phyloP scores from a whole-genome alignment of 2,888 invertebrate genomes.

The Congeria kusceri region DNA sequence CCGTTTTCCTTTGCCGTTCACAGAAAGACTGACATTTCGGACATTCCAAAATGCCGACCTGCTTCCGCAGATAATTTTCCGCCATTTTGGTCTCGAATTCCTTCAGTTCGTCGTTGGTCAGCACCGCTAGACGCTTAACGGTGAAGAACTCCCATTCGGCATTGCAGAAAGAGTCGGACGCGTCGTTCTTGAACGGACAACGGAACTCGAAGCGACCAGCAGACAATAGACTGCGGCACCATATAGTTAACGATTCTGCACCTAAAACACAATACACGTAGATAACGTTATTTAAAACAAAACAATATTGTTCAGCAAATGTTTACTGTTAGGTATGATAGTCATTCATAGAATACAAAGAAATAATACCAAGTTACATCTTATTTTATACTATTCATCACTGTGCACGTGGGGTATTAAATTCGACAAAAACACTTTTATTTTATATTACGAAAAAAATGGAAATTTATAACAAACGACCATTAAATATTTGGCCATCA shows the following conservation, averaged over 20 bases:
- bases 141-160: constrained; percentile 61
- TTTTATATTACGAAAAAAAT: too few species aligned
- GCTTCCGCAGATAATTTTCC: constrained; percentile 60
- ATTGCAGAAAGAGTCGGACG: constrained; percentile 51
- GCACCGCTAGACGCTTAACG: constrained; percentile 56
- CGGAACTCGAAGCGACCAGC: constrained; percentile 57
- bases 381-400: too few species aligned
- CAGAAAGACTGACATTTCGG: constrained; percentile 59
- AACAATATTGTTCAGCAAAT: too few species aligned
- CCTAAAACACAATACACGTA: constrained; percentile 37
- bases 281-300: too few species aligned
- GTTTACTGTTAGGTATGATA: too few species aligned
- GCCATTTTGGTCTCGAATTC: constrained; percentile 66
- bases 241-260: constrained; percentile 66
- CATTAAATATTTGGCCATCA: too few species aligned
- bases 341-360: too few species aligned
- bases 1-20: constrained; percentile 41
- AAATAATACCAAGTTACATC: too few species aligned
- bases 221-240: constrained; percentile 55
- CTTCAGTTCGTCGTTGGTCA: constrained; percentile 55
- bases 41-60: constrained; percentile 62
- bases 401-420: too few species aligned
- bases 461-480: too few species aligned
- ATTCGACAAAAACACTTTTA: too few species aligned
- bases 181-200: constrained; percentile 54